phyloP scores from a whole-genome alignment of 2,888 invertebrate species.

The Phaedon cochleariae region DNA sequence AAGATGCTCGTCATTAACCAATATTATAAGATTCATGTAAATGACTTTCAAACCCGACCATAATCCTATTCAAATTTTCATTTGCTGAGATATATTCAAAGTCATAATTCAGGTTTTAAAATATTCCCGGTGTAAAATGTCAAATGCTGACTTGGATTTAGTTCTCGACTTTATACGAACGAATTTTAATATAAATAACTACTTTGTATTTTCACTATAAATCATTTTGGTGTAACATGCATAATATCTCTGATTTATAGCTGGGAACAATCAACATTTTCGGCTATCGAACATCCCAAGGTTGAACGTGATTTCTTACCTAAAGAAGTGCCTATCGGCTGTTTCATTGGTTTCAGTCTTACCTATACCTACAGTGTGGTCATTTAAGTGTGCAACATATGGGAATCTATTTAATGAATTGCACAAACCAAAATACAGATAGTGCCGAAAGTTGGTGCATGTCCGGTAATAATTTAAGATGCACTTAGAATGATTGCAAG shows the following conservation, averaged over 20 bases:
- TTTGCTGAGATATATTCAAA: conserved; percentile 33
- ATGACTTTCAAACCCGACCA: background rate
- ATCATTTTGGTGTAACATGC: conserved; percentile 53
- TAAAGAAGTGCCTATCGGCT: too few species aligned
- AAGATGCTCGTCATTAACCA: too few species aligned
- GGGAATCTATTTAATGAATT: too few species aligned
- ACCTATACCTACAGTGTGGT: too few species aligned
- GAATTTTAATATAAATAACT: conserved; percentile 56
- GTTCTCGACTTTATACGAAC: conserved; percentile 54
- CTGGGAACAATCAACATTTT: conserved; percentile 30
- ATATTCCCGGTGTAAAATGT: conserved; percentile 54
- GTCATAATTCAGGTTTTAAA: conserved; percentile 58
- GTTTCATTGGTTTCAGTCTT: too few species aligned
- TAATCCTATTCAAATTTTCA: conserved; percentile 33
- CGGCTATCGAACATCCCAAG: conserved; percentile 31
- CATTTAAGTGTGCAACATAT: too few species aligned
- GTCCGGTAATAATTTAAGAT: too few species aligned
- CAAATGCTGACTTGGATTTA: conserved; percentile 56
- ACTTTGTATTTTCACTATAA: conserved; percentile 47
- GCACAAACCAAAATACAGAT: too few species aligned
- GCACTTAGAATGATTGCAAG: too few species aligned
- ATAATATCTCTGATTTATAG: conserved; percentile 47
- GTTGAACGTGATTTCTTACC: conserved; percentile 21
- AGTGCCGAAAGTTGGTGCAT: too few species aligned
- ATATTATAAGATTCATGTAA: background rate